phyloP scores from a whole-genome alignment of 2,113 vertebrate genomes.

The Sander vitreus region DNA sequence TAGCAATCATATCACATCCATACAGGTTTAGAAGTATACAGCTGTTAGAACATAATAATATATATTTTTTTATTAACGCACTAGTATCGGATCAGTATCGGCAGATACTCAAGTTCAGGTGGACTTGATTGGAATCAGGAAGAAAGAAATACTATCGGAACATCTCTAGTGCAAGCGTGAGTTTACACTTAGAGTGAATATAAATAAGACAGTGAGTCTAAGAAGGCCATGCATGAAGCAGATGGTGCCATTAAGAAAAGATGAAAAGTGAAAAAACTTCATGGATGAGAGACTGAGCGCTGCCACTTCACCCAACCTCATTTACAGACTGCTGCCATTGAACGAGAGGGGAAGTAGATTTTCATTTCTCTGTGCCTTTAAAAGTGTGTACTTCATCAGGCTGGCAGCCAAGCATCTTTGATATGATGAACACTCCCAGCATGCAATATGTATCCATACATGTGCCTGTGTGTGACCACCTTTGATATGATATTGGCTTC shows the following conservation, averaged over 20 bases:
- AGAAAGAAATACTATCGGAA: no score
- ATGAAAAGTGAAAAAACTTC: constrained; percentile 47
- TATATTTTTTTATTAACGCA: no score
- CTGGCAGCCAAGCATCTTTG: constrained; percentile 41
- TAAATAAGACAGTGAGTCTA: constrained; percentile 31
- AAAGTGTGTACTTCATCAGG: constrained; percentile 42
- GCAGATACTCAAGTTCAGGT: no score
- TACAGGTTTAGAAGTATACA: no score
- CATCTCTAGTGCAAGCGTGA: no score
- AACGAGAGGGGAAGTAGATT: constrained; percentile 30
- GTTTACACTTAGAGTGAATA: constrained; percentile 18
- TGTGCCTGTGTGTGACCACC: constrained; percentile 30
- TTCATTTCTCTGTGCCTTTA: constrained; percentile 31
- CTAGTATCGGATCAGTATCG: no score
- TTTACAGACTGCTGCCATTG: constrained; percentile 54
- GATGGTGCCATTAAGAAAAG: constrained; percentile 60
- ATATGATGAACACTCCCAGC: constrained; percentile 42
- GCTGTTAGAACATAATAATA: no score
- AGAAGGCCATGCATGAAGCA: constrained; percentile 60
- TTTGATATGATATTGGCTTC: constrained; percentile 43
- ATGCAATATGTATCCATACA: constrained; percentile 13
- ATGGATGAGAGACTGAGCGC: constrained; percentile 44
- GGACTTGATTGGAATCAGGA: no score
- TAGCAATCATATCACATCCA: no score
- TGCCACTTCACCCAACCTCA: constrained; percentile 53